Conservation (phyloP, 2,888 invertebrate species). For the Parelbella ahira region DNA sequence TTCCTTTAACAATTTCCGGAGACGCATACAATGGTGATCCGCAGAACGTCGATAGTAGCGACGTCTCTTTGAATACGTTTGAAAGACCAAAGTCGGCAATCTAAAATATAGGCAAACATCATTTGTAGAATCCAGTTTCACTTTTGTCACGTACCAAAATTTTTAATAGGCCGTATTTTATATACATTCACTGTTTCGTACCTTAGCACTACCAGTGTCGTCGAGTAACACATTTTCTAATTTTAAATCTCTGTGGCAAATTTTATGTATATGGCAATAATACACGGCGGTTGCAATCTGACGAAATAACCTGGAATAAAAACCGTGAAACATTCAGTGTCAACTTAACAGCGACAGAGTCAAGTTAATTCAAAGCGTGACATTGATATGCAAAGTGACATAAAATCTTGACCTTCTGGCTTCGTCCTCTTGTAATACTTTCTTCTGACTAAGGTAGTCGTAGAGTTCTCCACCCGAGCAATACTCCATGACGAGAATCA, state of each 20-base stretch:
- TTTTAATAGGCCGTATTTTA: too few relatives aligned
- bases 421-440: conserved; percentile 94
- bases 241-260: conserved; percentile 97
- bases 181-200: too few relatives aligned
- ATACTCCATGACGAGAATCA: conserved; percentile 99
- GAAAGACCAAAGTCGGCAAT: conserved; percentile 99
- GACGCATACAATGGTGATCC: conserved; percentile 98
- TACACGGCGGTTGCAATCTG: conserved; percentile 98
- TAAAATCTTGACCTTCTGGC: conserved; percentile 83
- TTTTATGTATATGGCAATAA: conserved; percentile 99
- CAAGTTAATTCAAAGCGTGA: not conserved
- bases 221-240: conserved; percentile 96
- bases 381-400: not conserved
- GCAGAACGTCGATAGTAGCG: conserved; percentile 94
- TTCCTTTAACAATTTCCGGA: conserved; percentile 98
- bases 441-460: conserved; percentile 95
- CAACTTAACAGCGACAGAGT: not conserved
- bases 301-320: conserved; percentile 88
- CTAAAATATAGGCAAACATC: conserved; percentile 61
- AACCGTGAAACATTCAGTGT: conserved; percentile 10
- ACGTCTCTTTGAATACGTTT: conserved; percentile 95
- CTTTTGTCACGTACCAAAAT: too few relatives aligned
- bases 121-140: too few relatives aligned
- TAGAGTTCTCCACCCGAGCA: conserved; percentile 99
- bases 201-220: conserved; percentile 96